Percentiles rank a stretch among this genome's conserved stretches.
Evolutionary conservation across 2,888 invertebrate species (phyloP).

Genomic region (Zaprionus lineosus): DNA sequence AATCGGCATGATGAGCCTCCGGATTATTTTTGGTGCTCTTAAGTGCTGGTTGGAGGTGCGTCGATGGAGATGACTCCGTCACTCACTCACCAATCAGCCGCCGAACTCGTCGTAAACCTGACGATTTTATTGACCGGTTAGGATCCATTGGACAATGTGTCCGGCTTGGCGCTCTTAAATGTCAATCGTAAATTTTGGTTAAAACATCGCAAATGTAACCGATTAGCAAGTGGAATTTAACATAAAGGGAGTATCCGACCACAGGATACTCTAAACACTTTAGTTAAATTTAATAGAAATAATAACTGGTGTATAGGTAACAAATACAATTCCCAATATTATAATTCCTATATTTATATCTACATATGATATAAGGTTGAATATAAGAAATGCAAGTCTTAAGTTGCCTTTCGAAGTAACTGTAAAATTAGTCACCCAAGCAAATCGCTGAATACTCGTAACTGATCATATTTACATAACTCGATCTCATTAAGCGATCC

Average conservation of each 20-base stretch:
- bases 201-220: constrained; percentile 23
- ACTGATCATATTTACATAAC: constrained; percentile 36
- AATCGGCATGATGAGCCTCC: constrained; percentile 59
- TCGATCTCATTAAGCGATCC: constrained; percentile 23
- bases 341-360: too few species aligned
- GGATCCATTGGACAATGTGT: constrained; percentile 30
- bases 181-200: constrained; percentile 44
- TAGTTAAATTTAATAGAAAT: too few species aligned
- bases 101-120: constrained; percentile 51
- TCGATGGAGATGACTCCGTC: constrained; percentile 39
- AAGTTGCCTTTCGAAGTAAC: too few species aligned
- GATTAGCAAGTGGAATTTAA: constrained; percentile 30
- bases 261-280: constrained; percentile 16
- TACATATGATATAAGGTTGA: too few species aligned
- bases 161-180: constrained; percentile 50
- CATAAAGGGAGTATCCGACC: constrained; percentile 4
- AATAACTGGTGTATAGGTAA: too few species aligned
- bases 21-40: constrained; percentile 67
- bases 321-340: too few species aligned
- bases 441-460: constrained; percentile 33
- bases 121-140: constrained; percentile 47
- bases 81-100: constrained; percentile 56
- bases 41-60: constrained; percentile 62
- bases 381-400: too few species aligned
- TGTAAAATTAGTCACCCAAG: constrained; percentile 37